Base-by-base conservation (phyloP, 1,140 invertebrate genomes). In the Polypedilum vanderplanki region DNA sequence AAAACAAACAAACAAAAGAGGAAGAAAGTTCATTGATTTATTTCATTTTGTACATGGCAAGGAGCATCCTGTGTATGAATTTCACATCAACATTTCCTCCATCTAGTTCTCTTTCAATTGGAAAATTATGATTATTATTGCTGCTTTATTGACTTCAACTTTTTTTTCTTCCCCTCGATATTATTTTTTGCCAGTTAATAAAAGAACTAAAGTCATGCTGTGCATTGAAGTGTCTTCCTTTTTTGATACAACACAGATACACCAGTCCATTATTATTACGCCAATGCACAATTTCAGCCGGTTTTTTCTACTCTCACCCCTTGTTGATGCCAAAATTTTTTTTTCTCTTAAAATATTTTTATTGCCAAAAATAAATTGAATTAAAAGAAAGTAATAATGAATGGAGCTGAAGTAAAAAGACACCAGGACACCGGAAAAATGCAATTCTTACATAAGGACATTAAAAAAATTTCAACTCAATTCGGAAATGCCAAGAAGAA, bases 51-150 rank as follows among this genome's bases (percentile, higher is more conserved):
- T 33, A 33, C 24, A 33, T 33, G 24, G 24, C 24, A 33, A 33
- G 24, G 24, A 33, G 24, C 24, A 33, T 33, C 24, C 24, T 33
- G 24, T 33, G 24, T 33, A 33, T 33, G 24, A 1, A 33, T 33
- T 33, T 33, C 24, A 33, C 8, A 57, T n/a, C 4, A 57, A 57
- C 46, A 57, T 57, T 57, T 57, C 3, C n/a, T 12, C 46, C n/a
- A 57, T 57, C 24, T 33, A 33, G 46, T 57, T 57, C 46, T 33
- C 46, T 57, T 57, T 57, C 46, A 57, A 57, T 57, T 57, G 46
- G 46, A 57, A 57, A 57, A 57, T 57, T 57, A 57, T 57, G 46
- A 57, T 57, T 57, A 57, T 57, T 57, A 57, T 57, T 57, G 46
- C 46, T 57, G 46, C 46, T 57, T 57, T 57, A 57, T 57, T 57